Evolutionary conservation across 2,113 vertebrate genomes (phyloP), one percentile per base, ranked within the genome.

Genomic region (Myotis yumanensis): DNA sequence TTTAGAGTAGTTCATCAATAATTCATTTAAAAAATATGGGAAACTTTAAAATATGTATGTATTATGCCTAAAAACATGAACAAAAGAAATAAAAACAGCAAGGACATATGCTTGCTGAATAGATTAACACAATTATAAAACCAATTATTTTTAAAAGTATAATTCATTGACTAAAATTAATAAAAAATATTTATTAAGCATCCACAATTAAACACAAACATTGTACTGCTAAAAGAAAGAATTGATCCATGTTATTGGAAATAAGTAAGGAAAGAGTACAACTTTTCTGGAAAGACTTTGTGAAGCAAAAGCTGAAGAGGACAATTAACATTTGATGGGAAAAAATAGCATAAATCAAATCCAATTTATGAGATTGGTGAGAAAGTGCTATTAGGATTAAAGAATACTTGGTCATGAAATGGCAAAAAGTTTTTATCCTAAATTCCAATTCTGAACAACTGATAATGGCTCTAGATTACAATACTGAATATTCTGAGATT

Each of bases 341-440:
- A 77, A 76, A 81, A 92, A 96, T 15, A 25, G n/a, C 69, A 93
- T n/a, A 76, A 79, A 89, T 73, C 79, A 88, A 80, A 88, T 72
- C 8, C 25, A 62, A 76, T 37, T 54, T 82, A 30, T 82, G 28
- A 43, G 25, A 32, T 0, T 77, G 83, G 11, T 93, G 51, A 86
- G 43, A 90, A 75, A 76, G 40, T 73, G 59, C 57, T 81, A 86
- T 28, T n/a, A 76, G 16, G n/a, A 69, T 75, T 89, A 91, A 71
- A 87, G 23, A 82, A 77, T 15, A 40, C 11, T 62, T 64, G 37
- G 28, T 35, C 88, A 79, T 8, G 7, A 79, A 89, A 59, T 30
- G 25, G 6, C 72, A 79, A 57, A 30, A 59, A n/a, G n/a, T 40
- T 69, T 76, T 81, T 69, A 66, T 71, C 37, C 40, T 11, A 30